Conservation (phyloP, 2,888 invertebrate species). For the Halictus quadricinctus region DNA sequence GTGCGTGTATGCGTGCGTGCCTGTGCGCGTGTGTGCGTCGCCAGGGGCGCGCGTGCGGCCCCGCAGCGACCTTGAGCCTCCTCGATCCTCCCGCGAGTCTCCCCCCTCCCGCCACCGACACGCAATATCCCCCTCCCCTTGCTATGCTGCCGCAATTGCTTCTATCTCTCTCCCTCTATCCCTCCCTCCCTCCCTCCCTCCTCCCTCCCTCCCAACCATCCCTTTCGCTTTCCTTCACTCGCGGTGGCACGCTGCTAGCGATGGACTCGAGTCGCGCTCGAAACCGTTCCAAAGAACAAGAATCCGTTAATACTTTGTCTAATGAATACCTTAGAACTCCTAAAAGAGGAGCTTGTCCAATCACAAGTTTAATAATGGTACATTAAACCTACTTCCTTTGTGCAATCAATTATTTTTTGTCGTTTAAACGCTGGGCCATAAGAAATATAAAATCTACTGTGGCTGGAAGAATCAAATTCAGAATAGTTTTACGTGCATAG, state of each 20-base stretch:
- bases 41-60: conserved; percentile 79
- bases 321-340: no score
- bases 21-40: conserved; percentile 67
- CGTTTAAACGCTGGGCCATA: no score
- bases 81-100: conserved; percentile 64
- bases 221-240: conserved; percentile 51
- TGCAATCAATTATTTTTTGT: no score
- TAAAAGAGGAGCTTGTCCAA: no score
- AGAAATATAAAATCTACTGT: no score
- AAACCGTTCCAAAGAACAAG: not conserved
- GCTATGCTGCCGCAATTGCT: conserved; percentile 59
- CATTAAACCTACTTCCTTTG: not conserved
- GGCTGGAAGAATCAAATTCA: no score
- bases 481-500: no score
- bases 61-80: conserved; percentile 80
- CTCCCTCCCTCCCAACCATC: conserved; percentile 19
- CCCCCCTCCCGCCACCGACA: conserved; percentile 42
- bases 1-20: conserved; percentile 63
- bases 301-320: not conserved
- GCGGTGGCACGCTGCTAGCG: conserved; percentile 39
- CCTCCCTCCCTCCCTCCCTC: not conserved
- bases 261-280: conserved; percentile 26
- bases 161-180: conserved; percentile 33
- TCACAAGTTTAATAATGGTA: no score
- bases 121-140: conserved; percentile 64